Evolutionary conservation across 2,888 invertebrate genomes (phyloP), one percentile per base, ranked within the genome.

Genomic region (Dryadula phaetusa): DNA sequence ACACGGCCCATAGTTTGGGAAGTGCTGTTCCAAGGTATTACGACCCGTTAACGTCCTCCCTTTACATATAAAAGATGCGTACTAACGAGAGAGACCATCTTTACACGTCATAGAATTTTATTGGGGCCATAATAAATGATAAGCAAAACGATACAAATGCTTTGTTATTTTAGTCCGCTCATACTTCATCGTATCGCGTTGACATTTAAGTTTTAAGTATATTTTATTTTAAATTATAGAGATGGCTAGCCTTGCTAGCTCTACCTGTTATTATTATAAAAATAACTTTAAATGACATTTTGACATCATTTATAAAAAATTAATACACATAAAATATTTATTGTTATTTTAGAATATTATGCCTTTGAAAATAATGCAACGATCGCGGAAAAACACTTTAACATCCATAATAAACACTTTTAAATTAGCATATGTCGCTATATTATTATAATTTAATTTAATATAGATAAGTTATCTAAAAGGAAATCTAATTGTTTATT

Each of bases 31-130:
- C 56, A 46, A 32, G 32, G 40, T 37, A 40, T 64, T 58, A 58
- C 47, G 20, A 47, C 10, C 64, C 22, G 58, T 47, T 64, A 64
- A 64, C 60, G 60, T 60, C 28, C 16, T 20, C 28, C 44, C 32
- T 6, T 12, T 37, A 37, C n/a, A 32, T 28, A 52, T 65, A 65
- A 65, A 60, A 60, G 58, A 60, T 32, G 60, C 40, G 32, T 40
- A 47, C 58, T 65, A 65, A 65, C 60, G 65, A 65, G 65, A 60
- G 20, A 25, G 49, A 18, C 58, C 60, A 65, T 65, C 60, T 65
- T 58, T 56, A 64, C 40, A 60, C 49, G 65, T 60, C 47, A 49
- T 65, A 65, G 40, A 60, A 60, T 65, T 65, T 65, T 65, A 65
- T 65, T 49, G 40, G 22, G n/a, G 56, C 37, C 40, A 40, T 56